A percentile compares a stretch with the other conserved stretches of the same genome.
Conservation (phyloP, 2,113 vertebrate genomes). For the Mus pahari region DNA sequence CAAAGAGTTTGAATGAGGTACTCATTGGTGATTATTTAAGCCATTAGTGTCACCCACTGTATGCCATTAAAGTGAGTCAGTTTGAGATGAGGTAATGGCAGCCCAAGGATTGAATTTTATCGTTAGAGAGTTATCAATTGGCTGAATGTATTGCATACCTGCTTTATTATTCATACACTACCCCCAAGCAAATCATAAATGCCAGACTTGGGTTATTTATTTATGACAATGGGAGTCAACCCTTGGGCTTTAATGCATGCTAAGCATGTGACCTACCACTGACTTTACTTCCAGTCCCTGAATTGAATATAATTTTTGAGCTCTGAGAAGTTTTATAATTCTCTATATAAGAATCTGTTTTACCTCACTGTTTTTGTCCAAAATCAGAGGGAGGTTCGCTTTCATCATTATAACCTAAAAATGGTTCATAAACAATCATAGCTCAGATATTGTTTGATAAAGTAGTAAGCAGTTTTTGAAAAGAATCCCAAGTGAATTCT, state of each 20-base stretch:
- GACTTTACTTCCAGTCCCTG: not conserved
- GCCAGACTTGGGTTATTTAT: not conserved
- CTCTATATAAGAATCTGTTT: not conserved
- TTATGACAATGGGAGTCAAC: not conserved
- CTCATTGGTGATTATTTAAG: slow-evolving; percentile 39
- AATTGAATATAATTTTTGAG: slow-evolving; percentile 35
- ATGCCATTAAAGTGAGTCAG: slow-evolving; percentile 56
- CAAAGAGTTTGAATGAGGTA: slow-evolving; percentile 32
- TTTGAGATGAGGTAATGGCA: slow-evolving; percentile 63
- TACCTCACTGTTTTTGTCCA: slow-evolving; percentile 10
- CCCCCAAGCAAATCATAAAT: slow-evolving; percentile 57
- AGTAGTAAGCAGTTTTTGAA: slow-evolving; percentile 42
- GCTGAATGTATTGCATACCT: slow-evolving; percentile 6
- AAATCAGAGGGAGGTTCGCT: slow-evolving; percentile 23
- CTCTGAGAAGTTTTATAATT: slow-evolving; percentile 48
- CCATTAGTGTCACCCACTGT: slow-evolving; percentile 49
- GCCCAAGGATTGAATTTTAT: slow-evolving; percentile 38
- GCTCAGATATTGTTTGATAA: slow-evolving; percentile 25
- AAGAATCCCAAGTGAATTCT: slow-evolving; percentile 13
- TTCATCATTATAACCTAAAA: slow-evolving; percentile 41
- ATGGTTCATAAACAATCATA: slow-evolving; percentile 44
- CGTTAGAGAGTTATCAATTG: slow-evolving; percentile 45
- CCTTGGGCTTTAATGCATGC: not conserved
- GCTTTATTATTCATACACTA: slow-evolving; percentile 19
- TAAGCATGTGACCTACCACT: not conserved